Percentiles rank a stretch among this genome's conserved stretches.
These are phyloP conservation scores for Ceuthmochares aereus DNA, from an alignment of 2,113 vertebrate species.

Conservation along the genomic window DNA sequence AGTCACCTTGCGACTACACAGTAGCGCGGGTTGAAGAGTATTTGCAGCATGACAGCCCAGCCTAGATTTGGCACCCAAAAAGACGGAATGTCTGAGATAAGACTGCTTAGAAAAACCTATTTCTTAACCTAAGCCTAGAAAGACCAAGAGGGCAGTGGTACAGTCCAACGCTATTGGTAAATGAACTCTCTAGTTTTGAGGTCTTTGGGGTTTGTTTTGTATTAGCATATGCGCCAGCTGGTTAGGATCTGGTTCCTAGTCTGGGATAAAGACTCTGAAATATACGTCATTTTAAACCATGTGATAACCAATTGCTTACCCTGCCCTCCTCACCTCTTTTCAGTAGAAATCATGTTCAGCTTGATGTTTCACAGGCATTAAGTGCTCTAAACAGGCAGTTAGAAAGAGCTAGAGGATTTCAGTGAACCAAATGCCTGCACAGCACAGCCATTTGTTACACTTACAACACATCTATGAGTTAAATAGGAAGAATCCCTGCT, in stretches of 20 bases:
- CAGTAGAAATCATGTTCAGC: not conserved
- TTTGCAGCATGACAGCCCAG: not conserved
- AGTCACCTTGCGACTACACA: not conserved
- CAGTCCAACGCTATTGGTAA: not conserved
- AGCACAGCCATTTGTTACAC: not conserved
- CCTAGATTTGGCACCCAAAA: not conserved
- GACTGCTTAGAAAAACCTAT: not conserved
- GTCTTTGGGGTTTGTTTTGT: not conserved
- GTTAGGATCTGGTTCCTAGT: not conserved
- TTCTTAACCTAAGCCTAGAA: slow-evolving; percentile 1
- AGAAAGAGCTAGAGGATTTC: slow-evolving; percentile 15
- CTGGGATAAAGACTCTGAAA: slow-evolving; percentile 2
- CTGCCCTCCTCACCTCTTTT: not conserved
- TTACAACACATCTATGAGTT: slow-evolving; percentile 16
- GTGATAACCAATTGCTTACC: not conserved
- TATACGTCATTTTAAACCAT: not conserved
- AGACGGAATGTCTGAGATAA: not conserved
- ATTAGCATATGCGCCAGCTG: not conserved
- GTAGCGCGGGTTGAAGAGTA: rapidly evolving
- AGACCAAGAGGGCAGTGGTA: not conserved
- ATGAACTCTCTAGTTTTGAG: not conserved
- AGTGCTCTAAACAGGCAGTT: slow-evolving; percentile 61
- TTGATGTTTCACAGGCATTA: slow-evolving; percentile 22
- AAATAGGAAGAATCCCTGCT: slow-evolving; percentile 48
- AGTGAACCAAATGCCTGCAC: not conserved